Evolutionary conservation across 2,113 vertebrate genomes (phyloP).

Genomic region (Gobiocypris rarus): DNA sequence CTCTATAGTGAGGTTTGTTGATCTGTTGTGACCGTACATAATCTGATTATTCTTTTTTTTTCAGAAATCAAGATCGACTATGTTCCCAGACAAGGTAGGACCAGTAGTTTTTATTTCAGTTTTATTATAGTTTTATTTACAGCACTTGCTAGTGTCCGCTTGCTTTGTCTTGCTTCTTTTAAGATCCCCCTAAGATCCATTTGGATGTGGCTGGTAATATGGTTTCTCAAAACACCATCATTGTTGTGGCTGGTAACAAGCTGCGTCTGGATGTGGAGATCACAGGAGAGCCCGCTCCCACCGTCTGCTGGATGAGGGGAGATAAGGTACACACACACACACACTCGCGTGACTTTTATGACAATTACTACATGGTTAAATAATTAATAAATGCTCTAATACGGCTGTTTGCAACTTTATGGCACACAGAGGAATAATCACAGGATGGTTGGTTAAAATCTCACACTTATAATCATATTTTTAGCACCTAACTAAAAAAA

Average conservation of each 20-base stretch:
- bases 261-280: constrained; percentile 88
- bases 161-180: not conserved
- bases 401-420: too few species aligned
- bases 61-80: constrained; percentile 94
- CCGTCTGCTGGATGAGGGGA: constrained; percentile 80
- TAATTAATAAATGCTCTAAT: not conserved
- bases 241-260: constrained; percentile 92
- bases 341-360: not conserved
- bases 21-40: constrained; percentile 33
- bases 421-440: too few species aligned
- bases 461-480: too few species aligned
- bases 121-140: not conserved
- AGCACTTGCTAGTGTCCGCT: not conserved
- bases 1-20: constrained; percentile 19
- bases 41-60: constrained; percentile 35
- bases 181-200: constrained; percentile 92
- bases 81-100: constrained; percentile 89
- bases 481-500: too few species aligned
- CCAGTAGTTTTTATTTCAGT: not conserved
- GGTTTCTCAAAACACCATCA: constrained; percentile 84
- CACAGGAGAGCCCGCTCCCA: constrained; percentile 85
- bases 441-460: too few species aligned
- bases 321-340: constrained; percentile 68
- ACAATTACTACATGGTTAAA: too few species aligned
- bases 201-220: constrained; percentile 85